phyloP scores from a whole-genome alignment of 2,113 vertebrate genomes.

The Platichthys stellatus region DNA sequence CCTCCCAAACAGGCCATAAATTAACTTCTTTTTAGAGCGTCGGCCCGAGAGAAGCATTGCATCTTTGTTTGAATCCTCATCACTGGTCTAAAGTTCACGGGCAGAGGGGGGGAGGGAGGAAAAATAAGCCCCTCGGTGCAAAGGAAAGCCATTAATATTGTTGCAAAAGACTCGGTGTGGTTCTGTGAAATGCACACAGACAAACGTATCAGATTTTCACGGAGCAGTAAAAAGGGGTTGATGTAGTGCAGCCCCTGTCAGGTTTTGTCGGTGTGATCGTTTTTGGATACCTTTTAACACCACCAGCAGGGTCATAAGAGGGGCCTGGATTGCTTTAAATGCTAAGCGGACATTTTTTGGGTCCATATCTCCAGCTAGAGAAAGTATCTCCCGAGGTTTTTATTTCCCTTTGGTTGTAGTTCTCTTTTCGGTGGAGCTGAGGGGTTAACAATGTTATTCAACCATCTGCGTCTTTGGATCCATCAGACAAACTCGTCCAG shows the following conservation, averaged over 20 bases:
- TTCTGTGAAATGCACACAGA: slow-evolving; percentile 67
- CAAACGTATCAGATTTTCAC: slow-evolving; percentile 73
- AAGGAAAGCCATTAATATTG: slow-evolving; percentile 53
- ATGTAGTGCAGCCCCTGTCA: slow-evolving; percentile 63
- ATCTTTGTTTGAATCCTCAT: slow-evolving; percentile 71
- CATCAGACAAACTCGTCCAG: not conserved
- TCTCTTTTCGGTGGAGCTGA: not conserved
- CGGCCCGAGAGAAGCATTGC: slow-evolving; percentile 70
- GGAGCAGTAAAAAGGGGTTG: slow-evolving; percentile 71
- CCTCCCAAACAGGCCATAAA: slow-evolving; percentile 83
- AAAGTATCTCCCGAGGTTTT: slow-evolving; percentile 13
- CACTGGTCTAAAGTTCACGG: slow-evolving; percentile 54
- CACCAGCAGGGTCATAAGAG: slow-evolving; percentile 67
- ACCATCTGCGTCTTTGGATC: slow-evolving; percentile 11
- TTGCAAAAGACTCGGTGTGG: slow-evolving; percentile 28
- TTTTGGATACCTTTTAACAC: slow-evolving; percentile 73
- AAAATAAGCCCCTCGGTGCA: slow-evolving; percentile 13
- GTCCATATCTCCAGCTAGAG: slow-evolving; percentile 41
- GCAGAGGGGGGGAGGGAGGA: not conserved
- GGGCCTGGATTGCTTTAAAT: slow-evolving; percentile 65
- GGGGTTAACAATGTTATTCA: slow-evolving; percentile 22
- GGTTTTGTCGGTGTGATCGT: slow-evolving; percentile 75
- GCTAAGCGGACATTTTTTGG: slow-evolving; percentile 76
- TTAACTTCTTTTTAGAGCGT: slow-evolving; percentile 80
- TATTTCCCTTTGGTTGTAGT: not conserved